Evolutionary conservation across 2,888 invertebrate genomes (phyloP).

Genomic region (Diarsia mendica): DNA sequence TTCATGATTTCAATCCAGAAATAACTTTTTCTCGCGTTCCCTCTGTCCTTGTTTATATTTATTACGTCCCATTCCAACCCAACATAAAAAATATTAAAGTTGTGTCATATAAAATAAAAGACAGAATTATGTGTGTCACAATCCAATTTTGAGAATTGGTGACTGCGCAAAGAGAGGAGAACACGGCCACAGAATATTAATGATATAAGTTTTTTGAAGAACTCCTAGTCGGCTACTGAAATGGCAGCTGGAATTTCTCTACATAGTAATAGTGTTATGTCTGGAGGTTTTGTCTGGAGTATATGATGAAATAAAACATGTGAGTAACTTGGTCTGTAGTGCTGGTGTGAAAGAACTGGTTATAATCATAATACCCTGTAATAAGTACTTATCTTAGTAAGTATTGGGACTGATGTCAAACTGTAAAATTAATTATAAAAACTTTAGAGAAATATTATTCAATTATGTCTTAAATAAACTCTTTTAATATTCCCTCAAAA

Average conservation of each 20-base stretch:
- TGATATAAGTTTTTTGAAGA: constrained; percentile 57
- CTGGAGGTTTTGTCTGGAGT: constrained; percentile 15
- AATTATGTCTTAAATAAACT: neutral
- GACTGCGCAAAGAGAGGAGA: constrained; percentile 51
- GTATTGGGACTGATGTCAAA: neutral
- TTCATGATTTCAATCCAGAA: neutral
- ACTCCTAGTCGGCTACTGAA: constrained; percentile 39
- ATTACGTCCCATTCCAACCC: constrained; percentile 9
- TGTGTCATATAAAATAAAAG: constrained; percentile 58
- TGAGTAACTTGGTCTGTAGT: too few species aligned
- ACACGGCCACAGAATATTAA: constrained; percentile 60
- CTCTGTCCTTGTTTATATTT: constrained; percentile 19
- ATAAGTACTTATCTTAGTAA: neutral
- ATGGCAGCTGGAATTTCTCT: constrained; percentile 23
- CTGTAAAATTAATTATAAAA: neutral
- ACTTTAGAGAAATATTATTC: neutral
- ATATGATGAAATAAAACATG: neutral
- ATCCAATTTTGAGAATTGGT: constrained; percentile 64
- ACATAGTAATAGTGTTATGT: constrained; percentile 41
- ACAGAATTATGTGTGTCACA: constrained; percentile 60
- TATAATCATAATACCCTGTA: neutral
- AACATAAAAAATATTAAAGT: constrained; percentile 47
- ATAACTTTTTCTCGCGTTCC: neutral
- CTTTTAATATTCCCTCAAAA: neutral
- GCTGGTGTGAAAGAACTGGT: neutral